Conservation (phyloP, 1,140 invertebrate genomes). For the Monomorium pharaonis region DNA sequence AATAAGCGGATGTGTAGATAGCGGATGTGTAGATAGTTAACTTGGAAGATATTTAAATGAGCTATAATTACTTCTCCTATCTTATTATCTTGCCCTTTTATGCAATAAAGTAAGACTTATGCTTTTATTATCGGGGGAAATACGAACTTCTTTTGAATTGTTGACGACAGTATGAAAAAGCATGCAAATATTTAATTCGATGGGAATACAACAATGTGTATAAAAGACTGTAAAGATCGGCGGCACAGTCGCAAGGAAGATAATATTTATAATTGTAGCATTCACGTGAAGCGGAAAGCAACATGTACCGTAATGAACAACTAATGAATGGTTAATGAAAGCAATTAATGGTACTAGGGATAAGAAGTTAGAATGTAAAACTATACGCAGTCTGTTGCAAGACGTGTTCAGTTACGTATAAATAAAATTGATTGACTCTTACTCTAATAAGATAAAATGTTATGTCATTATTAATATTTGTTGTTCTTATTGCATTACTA, state of each 20-base stretch:
- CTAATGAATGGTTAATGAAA: neutral
- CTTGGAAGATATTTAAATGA: neutral
- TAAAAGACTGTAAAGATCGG: neutral
- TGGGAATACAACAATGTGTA: neutral
- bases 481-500: neutral
- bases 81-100: neutral
- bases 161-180: neutral
- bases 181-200: slow-evolving; percentile 1
- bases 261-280: neutral
- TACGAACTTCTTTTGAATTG: neutral
- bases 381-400: neutral
- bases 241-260: neutral
- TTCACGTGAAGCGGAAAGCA: neutral
- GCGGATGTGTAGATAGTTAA: too few relatives aligned
- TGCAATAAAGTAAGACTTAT: neutral
- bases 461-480: neutral
- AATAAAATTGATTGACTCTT: neutral
- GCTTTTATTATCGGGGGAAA: neutral
- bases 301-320: neutral
- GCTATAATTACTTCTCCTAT: neutral
- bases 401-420: neutral
- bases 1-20: neutral
- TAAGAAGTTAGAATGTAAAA: neutral
- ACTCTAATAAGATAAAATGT: neutral
- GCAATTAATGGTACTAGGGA: neutral